Evolutionary conservation across 1,140 invertebrate species (phyloP).

Genomic region (Bathynomus jamesi): DNA sequence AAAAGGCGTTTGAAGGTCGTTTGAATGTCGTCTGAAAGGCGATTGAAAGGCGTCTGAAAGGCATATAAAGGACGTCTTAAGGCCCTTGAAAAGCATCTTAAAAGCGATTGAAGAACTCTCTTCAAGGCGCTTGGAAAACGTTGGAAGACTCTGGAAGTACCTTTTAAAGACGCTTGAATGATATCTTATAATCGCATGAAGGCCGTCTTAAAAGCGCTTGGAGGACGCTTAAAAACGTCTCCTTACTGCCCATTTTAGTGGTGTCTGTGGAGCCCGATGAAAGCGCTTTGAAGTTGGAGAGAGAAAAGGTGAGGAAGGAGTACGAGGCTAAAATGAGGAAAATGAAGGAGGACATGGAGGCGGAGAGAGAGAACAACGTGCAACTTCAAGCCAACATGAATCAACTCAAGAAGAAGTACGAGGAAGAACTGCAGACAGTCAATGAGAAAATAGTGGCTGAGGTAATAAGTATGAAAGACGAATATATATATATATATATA

Average conservation of each 20-base stretch:
- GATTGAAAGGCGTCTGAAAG: too few species aligned
- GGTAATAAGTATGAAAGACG: background rate
- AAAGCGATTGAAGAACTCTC: too few species aligned
- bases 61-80: too few species aligned
- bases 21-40: too few species aligned
- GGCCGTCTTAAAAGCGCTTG: background rate
- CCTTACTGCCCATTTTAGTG: too few species aligned
- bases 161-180: too few species aligned
- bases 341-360: constrained; percentile 50
- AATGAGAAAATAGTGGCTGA: constrained; percentile 38
- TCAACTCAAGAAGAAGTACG: constrained; percentile 51
- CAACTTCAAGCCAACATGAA: constrained; percentile 53
- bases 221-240: too few species aligned
- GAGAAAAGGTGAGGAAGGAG: constrained; percentile 44
- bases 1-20: too few species aligned
- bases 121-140: too few species aligned
- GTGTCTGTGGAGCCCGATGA: constrained; percentile 31
- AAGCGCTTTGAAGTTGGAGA: constrained; percentile 44
- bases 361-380: constrained; percentile 52
- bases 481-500: background rate
- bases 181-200: too few species aligned
- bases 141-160: too few species aligned
- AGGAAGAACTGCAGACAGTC: constrained; percentile 48
- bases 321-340: constrained; percentile 48
- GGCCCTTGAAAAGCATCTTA: too few species aligned